Conservation (phyloP, 1,140 invertebrate genomes). For the Sinella curviseta region DNA sequence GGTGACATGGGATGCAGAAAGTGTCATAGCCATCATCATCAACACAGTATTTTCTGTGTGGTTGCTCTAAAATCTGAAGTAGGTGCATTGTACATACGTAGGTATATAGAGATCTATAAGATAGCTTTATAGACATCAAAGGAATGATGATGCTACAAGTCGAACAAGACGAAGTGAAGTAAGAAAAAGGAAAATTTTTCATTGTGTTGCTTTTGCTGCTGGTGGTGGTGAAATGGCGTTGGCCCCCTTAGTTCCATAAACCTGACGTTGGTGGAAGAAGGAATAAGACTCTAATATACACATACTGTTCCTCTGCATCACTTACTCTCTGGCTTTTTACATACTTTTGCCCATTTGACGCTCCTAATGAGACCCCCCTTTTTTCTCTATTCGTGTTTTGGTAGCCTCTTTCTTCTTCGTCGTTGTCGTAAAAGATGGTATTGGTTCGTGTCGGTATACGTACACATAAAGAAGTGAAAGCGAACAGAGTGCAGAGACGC, state of each 20-base stretch:
- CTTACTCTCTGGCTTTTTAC: not conserved
- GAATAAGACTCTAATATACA: not conserved
- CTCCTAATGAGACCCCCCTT: slow-evolving; percentile 26
- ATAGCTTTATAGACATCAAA: too few species aligned
- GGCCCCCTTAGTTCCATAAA: not conserved
- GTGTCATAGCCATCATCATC: not conserved
- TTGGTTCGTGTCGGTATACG: not conserved
- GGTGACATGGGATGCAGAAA: not conserved
- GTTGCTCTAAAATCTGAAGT: not conserved
- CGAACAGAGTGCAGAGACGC: too few species aligned
- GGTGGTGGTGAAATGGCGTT: not conserved
- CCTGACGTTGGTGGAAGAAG: not conserved
- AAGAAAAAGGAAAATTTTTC: not conserved
- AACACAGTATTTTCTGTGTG: not conserved
- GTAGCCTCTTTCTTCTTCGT: not conserved
- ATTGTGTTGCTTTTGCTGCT: slow-evolving; percentile 19
- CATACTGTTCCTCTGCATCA: slow-evolving; percentile 1
- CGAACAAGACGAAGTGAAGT: slow-evolving; percentile 16
- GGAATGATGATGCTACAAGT: slow-evolving; percentile 13
- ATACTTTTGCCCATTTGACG: slow-evolving; percentile 18
- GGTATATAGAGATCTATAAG: not conserved
- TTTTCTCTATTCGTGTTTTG: not conserved
- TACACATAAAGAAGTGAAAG: not conserved
- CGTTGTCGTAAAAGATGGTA: not conserved
- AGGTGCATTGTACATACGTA: not conserved